Conservation (phyloP, 2,797 vertebrate species). For the Fistularia tabacaria region DNA sequence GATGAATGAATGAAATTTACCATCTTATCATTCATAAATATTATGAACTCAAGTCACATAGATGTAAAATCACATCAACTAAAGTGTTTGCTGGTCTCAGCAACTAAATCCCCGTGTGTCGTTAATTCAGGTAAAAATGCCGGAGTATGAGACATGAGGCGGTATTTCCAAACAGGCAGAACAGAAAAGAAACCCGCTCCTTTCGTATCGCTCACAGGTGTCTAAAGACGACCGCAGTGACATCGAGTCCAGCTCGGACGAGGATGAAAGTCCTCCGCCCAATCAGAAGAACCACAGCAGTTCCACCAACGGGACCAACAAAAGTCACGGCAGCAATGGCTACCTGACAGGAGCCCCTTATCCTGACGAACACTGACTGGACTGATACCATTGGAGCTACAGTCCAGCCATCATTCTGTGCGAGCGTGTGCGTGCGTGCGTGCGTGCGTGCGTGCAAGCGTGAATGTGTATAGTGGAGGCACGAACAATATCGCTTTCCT, state of each 20-base stretch:
- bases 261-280: slow-evolving; percentile 82
- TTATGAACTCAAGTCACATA: no score
- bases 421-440: slow-evolving; percentile 29
- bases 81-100: no score
- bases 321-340: slow-evolving; percentile 89
- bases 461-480: slow-evolving; percentile 50
- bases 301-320: slow-evolving; percentile 82
- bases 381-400: slow-evolving; percentile 53
- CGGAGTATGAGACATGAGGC: no score
- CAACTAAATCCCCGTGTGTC: no score
- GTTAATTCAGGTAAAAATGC: no score
- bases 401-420: slow-evolving; percentile 55
- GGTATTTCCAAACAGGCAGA: no score
- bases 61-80: no score
- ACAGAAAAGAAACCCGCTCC: background rate
- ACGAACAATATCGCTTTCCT: slow-evolving; percentile 76
- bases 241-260: slow-evolving; percentile 95
- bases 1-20: no score
- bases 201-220: slow-evolving; percentile 71
- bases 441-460: slow-evolving; percentile 18
- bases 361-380: slow-evolving; percentile 85
- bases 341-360: slow-evolving; percentile 82
- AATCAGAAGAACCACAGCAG: slow-evolving; percentile 81
- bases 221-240: slow-evolving; percentile 94
- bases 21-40: no score